phyloP scores from a whole-genome alignment of 2,888 invertebrate genomes.

The Desoria tigrina region DNA sequence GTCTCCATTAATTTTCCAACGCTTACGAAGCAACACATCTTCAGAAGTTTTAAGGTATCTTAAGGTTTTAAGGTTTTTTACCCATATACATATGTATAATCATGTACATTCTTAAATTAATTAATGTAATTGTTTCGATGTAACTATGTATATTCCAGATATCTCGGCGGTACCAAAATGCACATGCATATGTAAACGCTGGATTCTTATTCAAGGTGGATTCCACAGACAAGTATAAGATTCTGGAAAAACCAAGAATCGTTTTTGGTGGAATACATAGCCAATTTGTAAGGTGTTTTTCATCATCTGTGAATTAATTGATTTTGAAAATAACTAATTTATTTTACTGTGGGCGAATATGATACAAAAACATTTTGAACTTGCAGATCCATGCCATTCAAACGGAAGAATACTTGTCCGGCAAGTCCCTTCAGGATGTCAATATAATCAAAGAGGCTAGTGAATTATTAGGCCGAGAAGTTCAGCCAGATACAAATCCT shows the following conservation, averaged over 20 bases:
- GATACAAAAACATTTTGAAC: too few relatives aligned
- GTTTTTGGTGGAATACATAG: constrained; percentile 31
- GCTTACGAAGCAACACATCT: background rate
- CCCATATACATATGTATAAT: too few relatives aligned
- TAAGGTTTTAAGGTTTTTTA: too few relatives aligned
- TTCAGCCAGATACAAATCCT: constrained; percentile 66
- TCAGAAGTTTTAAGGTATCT: constrained; percentile 24
- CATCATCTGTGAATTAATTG: too few relatives aligned
- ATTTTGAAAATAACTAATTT: background rate
- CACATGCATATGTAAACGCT: constrained; percentile 51
- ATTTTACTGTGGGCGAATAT: background rate
- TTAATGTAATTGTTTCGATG: too few relatives aligned
- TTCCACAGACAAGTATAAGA: background rate
- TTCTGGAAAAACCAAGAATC: constrained; percentile 31
- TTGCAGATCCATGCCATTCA: background rate
- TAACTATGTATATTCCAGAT: too few relatives aligned
- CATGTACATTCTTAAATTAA: too few relatives aligned
- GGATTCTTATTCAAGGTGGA: constrained; percentile 45
- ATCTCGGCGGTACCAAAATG: constrained; percentile 48
- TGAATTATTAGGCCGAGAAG: constrained; percentile 62
- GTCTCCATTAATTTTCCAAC: background rate
- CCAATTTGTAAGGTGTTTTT: constrained; percentile 16
- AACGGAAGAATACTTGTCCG: background rate
- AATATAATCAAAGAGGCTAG: constrained; percentile 59
- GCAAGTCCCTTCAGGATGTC: background rate